Evolutionary conservation across 2,888 invertebrate species (phyloP), one percentile per base, ranked within the genome.

Genomic region (Lepidochitona cinerea): DNA sequence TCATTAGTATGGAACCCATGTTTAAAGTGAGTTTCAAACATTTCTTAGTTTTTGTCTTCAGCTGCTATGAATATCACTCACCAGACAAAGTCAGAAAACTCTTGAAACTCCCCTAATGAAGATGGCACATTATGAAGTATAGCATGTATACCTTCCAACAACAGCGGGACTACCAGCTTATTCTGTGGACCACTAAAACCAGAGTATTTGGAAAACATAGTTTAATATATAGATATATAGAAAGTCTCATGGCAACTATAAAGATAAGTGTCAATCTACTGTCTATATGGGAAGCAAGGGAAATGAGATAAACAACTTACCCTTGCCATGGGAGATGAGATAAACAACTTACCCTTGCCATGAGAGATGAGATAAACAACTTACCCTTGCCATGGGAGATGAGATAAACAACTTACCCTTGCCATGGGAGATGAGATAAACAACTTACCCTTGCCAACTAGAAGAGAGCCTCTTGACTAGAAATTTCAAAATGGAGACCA

Each of bases 61-160:
- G n/a, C n/a, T n/a, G n/a, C n/a, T n/a, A 72, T 41, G n/a, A 18
- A 26, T 4, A 6, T 32, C 26, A 59, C 81, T 80, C 75, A 90
- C 91, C 91, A 91, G 3, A 91, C 77, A 37, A 90, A 83, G 72
- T 90, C 87, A 37, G 88, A 84, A 76, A 91, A 89, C 6, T 79
- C 82, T 37, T 72, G 74, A 74, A 84, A 79, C 68, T 84, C 75
- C 29, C 81, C 77, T 54, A 89, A 78, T 53, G 83, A 71, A 37
- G 70, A 53, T 1, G 88, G 85, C 65, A 87, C 79, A 78, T 89
- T 96, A 12, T 95, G 95, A 85, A 96, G 94, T 74, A 97, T 91
- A 0, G 96, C 96, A 76, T 96, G 92, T 71, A 97, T 93, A 87
- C 97, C 97, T 89, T 97, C 97, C 73, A 97, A 92, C 73, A 97